phyloP scores from a whole-genome alignment of 2,797 vertebrate species.

The Ambastaia sidthimunki region DNA sequence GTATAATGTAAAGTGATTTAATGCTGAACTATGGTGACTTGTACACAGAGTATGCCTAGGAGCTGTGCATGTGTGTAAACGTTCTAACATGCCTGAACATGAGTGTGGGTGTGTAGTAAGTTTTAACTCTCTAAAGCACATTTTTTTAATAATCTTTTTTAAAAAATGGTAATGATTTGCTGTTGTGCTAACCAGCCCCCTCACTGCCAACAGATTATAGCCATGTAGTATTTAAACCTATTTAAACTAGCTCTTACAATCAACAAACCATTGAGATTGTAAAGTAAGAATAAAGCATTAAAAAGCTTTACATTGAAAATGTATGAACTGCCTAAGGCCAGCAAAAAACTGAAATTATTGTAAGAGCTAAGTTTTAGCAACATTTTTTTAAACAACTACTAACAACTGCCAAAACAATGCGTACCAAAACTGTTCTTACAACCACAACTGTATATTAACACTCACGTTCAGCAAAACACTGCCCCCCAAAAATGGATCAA shows the following conservation, averaged over 20 bases:
- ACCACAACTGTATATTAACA: conserved; percentile 24
- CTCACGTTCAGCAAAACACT: conserved; percentile 70
- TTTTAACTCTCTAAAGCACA: conserved; percentile 58
- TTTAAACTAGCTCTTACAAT: background rate
- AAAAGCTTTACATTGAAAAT: too few species aligned
- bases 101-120: background rate
- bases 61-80: conserved; percentile 10
- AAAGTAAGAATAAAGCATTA: background rate
- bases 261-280: background rate
- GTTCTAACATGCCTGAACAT: conserved; percentile 27
- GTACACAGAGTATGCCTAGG: background rate
- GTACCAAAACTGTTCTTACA: conserved; percentile 6
- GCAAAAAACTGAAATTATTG: too few species aligned
- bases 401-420: conserved; percentile 16
- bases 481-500: conserved; percentile 61
- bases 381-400: background rate
- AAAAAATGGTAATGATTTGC: conserved; percentile 33
- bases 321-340: too few species aligned
- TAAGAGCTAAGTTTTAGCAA: too few species aligned
- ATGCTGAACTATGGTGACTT: conserved; percentile 5
- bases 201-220: conserved; percentile 69
- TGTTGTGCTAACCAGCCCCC: conserved; percentile 64
- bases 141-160: background rate
- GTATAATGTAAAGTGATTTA: conserved; percentile 1
- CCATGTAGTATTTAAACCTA: conserved; percentile 20